Conservation (phyloP, 2,888 invertebrate genomes). For the Cephus sareptanus region DNA sequence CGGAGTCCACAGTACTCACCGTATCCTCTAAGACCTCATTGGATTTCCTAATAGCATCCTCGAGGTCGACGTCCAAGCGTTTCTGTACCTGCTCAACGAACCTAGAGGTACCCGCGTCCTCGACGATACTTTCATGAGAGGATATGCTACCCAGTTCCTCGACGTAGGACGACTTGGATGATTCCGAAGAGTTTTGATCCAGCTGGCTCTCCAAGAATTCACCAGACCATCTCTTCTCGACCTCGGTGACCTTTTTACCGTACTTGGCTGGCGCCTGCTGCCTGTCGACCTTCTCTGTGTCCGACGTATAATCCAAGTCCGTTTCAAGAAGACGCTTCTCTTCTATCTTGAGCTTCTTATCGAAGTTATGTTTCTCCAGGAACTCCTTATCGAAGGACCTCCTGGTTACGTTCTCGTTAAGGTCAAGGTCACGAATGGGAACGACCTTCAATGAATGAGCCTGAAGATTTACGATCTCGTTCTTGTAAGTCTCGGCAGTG, state of each 20-base stretch:
- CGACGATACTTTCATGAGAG: slow-evolving; percentile 45
- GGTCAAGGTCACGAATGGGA: slow-evolving; percentile 29
- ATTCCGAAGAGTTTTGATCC: slow-evolving; percentile 52
- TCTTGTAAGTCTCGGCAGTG: slow-evolving; percentile 50
- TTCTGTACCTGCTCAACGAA: slow-evolving; percentile 11
- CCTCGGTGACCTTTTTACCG: slow-evolving; percentile 51
- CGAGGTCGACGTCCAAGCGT: slow-evolving; percentile 9
- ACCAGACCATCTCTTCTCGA: slow-evolving; percentile 60
- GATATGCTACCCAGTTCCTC: slow-evolving; percentile 56
- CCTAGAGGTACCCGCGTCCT: slow-evolving; percentile 17
- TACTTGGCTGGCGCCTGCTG: slow-evolving; percentile 35
- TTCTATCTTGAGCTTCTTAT: slow-evolving; percentile 47
- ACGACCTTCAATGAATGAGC: slow-evolving; percentile 26
- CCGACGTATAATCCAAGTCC: slow-evolving; percentile 40
- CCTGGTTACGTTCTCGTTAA: slow-evolving; percentile 38
- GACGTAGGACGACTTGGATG: slow-evolving; percentile 57
- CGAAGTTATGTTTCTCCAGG: slow-evolving; percentile 45
- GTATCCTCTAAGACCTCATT: slow-evolving; percentile 39
- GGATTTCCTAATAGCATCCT: slow-evolving; percentile 14
- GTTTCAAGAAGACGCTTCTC: slow-evolving; percentile 39
- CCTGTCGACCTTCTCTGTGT: slow-evolving; percentile 27
- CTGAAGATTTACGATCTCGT: slow-evolving; percentile 37
- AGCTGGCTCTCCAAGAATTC: slow-evolving; percentile 49
- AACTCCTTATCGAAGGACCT: slow-evolving; percentile 49
- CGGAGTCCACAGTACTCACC: slow-evolving; percentile 52